These are phyloP conservation scores for Psittacara wagleri DNA, from an alignment of 2,113 vertebrate species.

Conservation along the genomic window DNA sequence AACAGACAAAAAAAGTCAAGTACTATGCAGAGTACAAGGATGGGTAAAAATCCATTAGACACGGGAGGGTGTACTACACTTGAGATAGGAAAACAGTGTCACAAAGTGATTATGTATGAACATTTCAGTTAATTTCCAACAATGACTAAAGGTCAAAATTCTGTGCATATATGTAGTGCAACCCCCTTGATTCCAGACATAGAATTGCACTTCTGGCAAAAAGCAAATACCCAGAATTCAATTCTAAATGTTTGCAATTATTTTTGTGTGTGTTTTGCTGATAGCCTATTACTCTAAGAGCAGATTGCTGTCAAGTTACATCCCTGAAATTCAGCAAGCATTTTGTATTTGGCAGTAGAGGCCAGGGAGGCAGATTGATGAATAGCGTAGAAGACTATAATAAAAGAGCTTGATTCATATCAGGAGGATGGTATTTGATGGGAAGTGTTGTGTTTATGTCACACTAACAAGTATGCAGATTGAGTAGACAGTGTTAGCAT, in stretches of 20 bases:
- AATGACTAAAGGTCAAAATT: neutral
- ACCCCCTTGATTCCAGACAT: neutral
- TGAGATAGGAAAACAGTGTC: neutral
- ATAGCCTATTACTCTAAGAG: conserved; percentile 21
- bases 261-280: neutral
- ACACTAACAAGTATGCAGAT: conserved; percentile 58
- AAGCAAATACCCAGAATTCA: neutral
- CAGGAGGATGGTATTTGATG: conserved; percentile 11
- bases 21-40: neutral
- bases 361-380: conserved; percentile 39
- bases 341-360: conserved; percentile 41
- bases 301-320: conserved; percentile 17
- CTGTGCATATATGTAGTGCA: neutral
- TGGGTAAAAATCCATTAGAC: neutral
- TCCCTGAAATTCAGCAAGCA: conserved; percentile 29
- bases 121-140: neutral
- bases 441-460: conserved; percentile 43
- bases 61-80: neutral
- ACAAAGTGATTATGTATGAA: neutral
- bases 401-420: conserved; percentile 45
- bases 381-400: neutral
- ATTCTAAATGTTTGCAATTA: neutral
- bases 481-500: conserved; percentile 13
- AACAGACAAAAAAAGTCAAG: neutral
- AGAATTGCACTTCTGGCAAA: neutral